phyloP scores from a whole-genome alignment of 2,888 invertebrate species.

The Gerosis bhagava region DNA sequence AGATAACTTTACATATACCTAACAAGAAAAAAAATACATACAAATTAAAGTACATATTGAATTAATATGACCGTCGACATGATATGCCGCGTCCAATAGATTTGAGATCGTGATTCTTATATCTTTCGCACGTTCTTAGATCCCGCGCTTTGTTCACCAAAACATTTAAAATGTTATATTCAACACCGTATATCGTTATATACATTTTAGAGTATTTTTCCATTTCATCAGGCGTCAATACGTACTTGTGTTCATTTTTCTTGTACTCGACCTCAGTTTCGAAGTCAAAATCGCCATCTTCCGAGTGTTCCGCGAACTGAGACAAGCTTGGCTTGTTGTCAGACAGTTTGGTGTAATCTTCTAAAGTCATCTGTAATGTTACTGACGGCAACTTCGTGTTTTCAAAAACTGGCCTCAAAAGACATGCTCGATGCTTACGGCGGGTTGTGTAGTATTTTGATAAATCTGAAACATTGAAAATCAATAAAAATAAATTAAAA shows the following conservation, averaged over 20 bases:
- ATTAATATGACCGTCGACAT: constrained; percentile 2
- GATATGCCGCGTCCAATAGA: constrained; percentile 50
- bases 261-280: constrained; percentile 25
- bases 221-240: constrained; percentile 47
- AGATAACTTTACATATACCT: too few relatives aligned
- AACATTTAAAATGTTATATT: constrained; percentile 49
- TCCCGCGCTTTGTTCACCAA: constrained; percentile 53
- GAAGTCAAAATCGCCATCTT: constrained; percentile 44
- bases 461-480: constrained; percentile 40
- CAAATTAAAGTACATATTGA: too few relatives aligned
- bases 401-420: constrained; percentile 44
- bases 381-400: constrained; percentile 3
- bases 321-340: constrained; percentile 12
- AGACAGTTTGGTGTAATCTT: constrained; percentile 45
- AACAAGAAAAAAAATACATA: too few relatives aligned
- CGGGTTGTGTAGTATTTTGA: constrained; percentile 42
- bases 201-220: constrained; percentile 48
- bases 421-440: constrained; percentile 47
- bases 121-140: constrained; percentile 49
- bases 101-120: constrained; percentile 47
- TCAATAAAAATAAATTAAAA: too few relatives aligned
- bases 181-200: constrained; percentile 40
- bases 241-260: constrained; percentile 33
- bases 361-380: constrained; percentile 27
- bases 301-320: not conserved